These are phyloP conservation scores for Sinonovacula constricta DNA, from an alignment of 1,140 invertebrate genomes.

Conservation along the genomic window DNA sequence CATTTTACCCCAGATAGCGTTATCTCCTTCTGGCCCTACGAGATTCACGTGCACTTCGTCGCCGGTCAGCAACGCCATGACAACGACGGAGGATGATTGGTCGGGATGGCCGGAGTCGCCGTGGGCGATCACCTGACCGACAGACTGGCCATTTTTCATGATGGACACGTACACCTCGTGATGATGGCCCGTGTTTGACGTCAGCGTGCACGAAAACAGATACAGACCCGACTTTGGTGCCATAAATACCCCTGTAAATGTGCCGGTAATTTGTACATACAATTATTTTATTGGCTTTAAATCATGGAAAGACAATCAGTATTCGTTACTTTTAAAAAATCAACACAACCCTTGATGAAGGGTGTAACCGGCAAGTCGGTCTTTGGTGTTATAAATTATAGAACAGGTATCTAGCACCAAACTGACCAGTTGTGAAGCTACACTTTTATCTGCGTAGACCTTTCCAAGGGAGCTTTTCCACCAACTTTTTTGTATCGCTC, in stretches of 20 bases:
- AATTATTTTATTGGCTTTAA: too few species aligned
- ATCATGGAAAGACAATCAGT: too few species aligned
- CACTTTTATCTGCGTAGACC: too few species aligned
- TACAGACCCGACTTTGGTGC: background rate
- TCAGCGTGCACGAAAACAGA: background rate
- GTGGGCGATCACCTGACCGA: background rate
- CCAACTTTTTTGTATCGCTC: too few species aligned
- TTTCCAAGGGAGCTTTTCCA: too few species aligned
- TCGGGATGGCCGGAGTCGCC: background rate
- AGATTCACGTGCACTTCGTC: background rate
- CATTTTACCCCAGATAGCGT: background rate
- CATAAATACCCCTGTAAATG: background rate
- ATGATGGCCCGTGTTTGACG: background rate
- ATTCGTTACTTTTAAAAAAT: too few species aligned
- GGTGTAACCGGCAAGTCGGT: too few species aligned
- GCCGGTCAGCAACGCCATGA: background rate
- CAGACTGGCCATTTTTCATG: background rate
- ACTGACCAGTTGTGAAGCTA: too few species aligned
- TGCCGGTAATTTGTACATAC: too few species aligned
- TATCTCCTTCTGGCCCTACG: background rate
- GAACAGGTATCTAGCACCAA: too few species aligned
- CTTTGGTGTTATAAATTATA: too few species aligned
- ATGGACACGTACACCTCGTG: background rate
- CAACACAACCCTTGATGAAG: too few species aligned
- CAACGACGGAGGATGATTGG: background rate